phyloP scores from a whole-genome alignment of 2,113 vertebrate species.

The Chamaetylas fuelleborni region DNA sequence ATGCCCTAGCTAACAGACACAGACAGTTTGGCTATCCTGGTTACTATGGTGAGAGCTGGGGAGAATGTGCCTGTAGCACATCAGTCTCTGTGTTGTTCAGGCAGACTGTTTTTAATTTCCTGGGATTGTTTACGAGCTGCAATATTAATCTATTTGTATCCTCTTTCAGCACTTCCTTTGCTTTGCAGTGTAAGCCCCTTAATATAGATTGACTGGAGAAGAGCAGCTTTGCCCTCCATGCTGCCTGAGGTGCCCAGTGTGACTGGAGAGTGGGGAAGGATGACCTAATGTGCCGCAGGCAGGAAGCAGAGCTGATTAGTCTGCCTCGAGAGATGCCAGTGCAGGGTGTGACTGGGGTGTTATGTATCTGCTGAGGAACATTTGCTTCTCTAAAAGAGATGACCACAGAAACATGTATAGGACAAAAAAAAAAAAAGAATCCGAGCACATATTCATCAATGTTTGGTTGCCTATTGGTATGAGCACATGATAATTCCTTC shows the following conservation, averaged over 20 bases:
- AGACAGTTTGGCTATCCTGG: background rate
- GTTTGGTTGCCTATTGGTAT: background rate
- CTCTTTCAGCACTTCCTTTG: slow-evolving; percentile 20
- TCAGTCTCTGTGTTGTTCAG: background rate
- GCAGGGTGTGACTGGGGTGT: background rate
- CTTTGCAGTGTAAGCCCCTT: slow-evolving; percentile 37
- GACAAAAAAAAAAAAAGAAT: background rate
- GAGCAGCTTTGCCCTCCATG: background rate
- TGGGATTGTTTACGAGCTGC: background rate
- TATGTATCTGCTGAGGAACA: background rate
- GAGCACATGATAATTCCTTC: background rate
- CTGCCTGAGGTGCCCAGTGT: background rate
- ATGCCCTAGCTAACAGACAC: background rate
- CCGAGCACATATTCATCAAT: background rate
- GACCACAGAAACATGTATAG: background rate
- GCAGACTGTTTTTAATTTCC: slow-evolving; percentile 27
- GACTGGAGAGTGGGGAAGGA: background rate
- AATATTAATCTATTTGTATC: slow-evolving; percentile 38
- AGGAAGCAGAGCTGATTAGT: slow-evolving; percentile 33
- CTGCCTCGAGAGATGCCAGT: background rate
- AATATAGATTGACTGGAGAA: slow-evolving; percentile 15
- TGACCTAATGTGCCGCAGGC: slow-evolving; percentile 33
- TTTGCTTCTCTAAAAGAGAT: background rate
- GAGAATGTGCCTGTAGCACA: background rate
- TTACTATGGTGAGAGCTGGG: slow-evolving; percentile 28